phyloP scores from a whole-genome alignment of 2,797 vertebrate genomes.

The Sphenopsis melanotis region DNA sequence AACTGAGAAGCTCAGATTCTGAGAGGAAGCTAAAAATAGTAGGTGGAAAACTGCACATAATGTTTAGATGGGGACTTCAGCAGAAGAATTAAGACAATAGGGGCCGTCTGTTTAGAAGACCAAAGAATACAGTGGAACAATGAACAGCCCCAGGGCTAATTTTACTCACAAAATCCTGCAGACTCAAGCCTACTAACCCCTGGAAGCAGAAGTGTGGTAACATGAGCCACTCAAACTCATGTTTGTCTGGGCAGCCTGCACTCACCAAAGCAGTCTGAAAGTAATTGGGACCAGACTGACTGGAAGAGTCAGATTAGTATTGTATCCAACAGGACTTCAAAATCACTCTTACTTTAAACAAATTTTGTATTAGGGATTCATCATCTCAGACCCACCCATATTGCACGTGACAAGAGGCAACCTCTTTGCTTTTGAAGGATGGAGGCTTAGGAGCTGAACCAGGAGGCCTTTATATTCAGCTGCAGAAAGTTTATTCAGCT shows the following conservation, averaged over 20 bases:
- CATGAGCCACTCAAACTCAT: neutral
- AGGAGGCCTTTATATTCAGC: neutral
- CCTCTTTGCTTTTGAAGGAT: neutral
- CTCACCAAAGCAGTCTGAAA: neutral
- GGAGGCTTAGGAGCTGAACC: neutral
- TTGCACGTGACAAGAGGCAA: neutral
- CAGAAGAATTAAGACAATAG: neutral
- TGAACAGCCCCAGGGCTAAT: neutral
- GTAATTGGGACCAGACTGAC: neutral
- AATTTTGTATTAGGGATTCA: neutral
- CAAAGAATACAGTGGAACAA: neutral
- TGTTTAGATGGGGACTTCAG: neutral
- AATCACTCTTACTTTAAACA: neutral
- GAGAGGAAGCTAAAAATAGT: neutral
- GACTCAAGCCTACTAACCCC: neutral
- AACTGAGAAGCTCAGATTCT: neutral
- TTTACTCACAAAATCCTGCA: neutral
- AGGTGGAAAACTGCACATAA: neutral
- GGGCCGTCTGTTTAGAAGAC: neutral
- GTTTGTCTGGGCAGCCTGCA: neutral
- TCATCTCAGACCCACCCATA: neutral
- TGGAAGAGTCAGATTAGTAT: neutral
- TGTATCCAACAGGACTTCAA: neutral
- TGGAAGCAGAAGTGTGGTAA: neutral
- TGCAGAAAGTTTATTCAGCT: neutral